Evolutionary conservation across 2,113 vertebrate species (phyloP), one percentile per base, ranked within the genome.

Genomic region (Oncorhynchus masou): DNA sequence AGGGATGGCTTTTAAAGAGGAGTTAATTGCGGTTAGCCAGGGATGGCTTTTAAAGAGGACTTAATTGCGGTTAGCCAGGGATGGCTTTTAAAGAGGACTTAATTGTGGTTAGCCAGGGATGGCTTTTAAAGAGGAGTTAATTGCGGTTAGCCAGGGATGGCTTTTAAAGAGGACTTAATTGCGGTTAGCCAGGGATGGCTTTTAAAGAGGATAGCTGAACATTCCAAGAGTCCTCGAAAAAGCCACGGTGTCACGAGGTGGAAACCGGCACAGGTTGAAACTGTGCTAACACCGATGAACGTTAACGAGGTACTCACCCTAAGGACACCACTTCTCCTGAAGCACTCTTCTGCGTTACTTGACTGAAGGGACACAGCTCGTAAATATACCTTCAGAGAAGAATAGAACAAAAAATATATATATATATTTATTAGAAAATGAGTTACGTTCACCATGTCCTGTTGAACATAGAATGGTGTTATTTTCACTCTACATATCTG

Each of bases 281-380:
- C 49, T 29, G 9, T 60, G 29, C 71, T 71, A 27, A 81, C 73
- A 74, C 79, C 82, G 73, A 24, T 74, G 49, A 68, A 68, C 22
- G 4, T 75, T 68, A 85, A 68, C 78, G 78, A 89, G 68, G 82
- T 75, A 88, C 91, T 92, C 84, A 93, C 91, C 92, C 90, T 80
- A 92, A 87, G 74, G 87, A 89, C 45, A 93, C 88, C 83, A 91
- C 87, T 54, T 83, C 83, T 84, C 91, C 92, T 62, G 78, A 49
- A 1, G 82, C 78, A 82, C 81, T 89, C 89, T 86, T 88, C 20
- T 93, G 91, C 48, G 90, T 90, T 71, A 92, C 85, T 73, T 88
- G 86, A 86, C 84, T 92, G 88, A 93, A 92, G 0, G 92, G 90
- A 67, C 92, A 92, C 69, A 93, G 78, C 1, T 85, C 88, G 22